Conservation (phyloP, 2,888 invertebrate genomes). For the Slavum lentiscoides region DNA sequence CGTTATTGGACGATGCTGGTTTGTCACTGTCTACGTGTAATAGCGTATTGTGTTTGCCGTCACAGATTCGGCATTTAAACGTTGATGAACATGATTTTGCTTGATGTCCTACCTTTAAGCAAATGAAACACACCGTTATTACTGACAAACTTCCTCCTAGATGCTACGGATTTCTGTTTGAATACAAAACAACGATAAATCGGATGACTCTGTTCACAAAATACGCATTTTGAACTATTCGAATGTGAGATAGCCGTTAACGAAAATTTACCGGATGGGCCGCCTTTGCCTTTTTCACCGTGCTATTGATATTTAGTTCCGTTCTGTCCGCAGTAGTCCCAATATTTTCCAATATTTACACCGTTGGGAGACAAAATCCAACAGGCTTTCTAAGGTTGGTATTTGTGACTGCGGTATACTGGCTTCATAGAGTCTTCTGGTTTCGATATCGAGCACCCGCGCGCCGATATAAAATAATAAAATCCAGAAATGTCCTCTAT, state of each 20-base stretch:
- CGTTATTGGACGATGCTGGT: background rate
- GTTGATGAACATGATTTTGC: background rate
- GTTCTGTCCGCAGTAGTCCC: background rate
- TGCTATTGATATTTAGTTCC: background rate
- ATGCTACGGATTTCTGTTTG: background rate
- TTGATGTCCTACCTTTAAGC: background rate
- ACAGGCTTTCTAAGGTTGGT: background rate
- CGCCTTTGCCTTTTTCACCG: background rate
- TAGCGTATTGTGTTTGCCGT: background rate
- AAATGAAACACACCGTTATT: constrained; percentile 9
- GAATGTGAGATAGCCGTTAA: background rate
- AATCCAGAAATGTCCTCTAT: background rate
- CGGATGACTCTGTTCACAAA: background rate
- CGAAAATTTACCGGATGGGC: background rate
- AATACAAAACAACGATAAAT: background rate
- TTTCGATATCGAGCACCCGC: background rate
- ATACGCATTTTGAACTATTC: background rate
- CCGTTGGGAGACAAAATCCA: background rate
- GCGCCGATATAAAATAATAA: constrained; percentile 2
- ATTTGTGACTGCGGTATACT: constrained; percentile 4
- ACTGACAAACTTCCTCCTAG: background rate
- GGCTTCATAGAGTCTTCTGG: background rate
- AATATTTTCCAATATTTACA: background rate
- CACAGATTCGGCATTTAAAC: constrained; percentile 5
- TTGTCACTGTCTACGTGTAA: background rate